Conservation (phyloP, 2,797 vertebrate genomes). For the Syncerus caffer region DNA sequence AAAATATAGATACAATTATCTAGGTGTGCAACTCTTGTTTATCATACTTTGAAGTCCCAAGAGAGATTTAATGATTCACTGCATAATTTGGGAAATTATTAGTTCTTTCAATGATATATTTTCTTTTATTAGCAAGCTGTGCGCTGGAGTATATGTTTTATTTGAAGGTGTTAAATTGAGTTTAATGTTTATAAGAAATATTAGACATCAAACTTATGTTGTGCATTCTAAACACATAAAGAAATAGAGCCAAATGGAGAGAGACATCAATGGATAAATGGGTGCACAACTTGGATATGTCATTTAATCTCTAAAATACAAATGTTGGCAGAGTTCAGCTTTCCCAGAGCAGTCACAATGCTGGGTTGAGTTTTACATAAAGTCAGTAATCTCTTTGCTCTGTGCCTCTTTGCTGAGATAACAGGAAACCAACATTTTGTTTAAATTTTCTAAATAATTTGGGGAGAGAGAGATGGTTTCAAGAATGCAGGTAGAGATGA, state of each 20-base stretch:
- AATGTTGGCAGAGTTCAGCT: neutral
- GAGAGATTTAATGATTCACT: neutral
- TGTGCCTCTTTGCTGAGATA: neutral
- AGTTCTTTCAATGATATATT: neutral
- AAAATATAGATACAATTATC: neutral
- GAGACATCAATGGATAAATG: neutral
- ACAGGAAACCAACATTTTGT: neutral
- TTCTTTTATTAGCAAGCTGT: neutral
- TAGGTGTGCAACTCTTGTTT: neutral
- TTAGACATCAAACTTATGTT: neutral
- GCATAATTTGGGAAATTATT: neutral
- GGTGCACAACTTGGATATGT: neutral
- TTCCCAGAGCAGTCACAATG: neutral
- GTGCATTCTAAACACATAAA: neutral
- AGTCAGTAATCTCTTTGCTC: neutral
- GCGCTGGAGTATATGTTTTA: neutral
- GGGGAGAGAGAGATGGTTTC: fast-evolving
- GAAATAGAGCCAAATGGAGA: neutral
- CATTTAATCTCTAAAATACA: neutral
- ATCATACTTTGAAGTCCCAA: neutral
- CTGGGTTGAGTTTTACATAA: neutral
- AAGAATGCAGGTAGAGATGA: too few species aligned
- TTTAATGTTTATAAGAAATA: neutral
- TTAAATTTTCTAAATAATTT: neutral
- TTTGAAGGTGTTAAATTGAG: neutral